These are phyloP conservation scores for Clarias magur DNA, from an alignment of 2,113 vertebrate species.

Conservation along the genomic window DNA sequence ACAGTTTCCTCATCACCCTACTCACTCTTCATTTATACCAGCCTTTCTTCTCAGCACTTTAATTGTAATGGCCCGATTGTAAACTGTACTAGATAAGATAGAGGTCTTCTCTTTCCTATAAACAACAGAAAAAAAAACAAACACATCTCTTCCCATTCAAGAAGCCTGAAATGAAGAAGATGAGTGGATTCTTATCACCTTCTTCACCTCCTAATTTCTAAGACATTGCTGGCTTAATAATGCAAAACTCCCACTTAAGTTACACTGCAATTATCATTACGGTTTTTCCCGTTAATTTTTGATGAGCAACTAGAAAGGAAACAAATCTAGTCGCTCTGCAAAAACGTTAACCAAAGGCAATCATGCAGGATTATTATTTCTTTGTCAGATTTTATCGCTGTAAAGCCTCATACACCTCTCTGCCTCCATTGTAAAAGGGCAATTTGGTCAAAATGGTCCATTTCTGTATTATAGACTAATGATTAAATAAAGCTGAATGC, in stretches of 20 bases:
- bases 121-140: constrained; percentile 24
- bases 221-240: constrained; percentile 66
- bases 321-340: constrained; percentile 53
- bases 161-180: constrained; percentile 44
- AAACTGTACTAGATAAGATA: constrained; percentile 47
- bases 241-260: constrained; percentile 54
- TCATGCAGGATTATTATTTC: constrained; percentile 54
- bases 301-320: constrained; percentile 61
- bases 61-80: constrained; percentile 55
- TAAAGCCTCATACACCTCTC: constrained; percentile 38
- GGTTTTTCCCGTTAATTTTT: constrained; percentile 62
- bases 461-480: neutral
- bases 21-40: constrained; percentile 43
- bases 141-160: constrained; percentile 39
- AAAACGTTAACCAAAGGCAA: constrained; percentile 62
- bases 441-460: constrained; percentile 7
- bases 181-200: constrained; percentile 44
- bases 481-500: neutral
- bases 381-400: constrained; percentile 46
- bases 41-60: constrained; percentile 52
- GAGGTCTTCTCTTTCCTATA: constrained; percentile 45
- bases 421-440: constrained; percentile 17
- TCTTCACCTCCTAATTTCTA: constrained; percentile 52
- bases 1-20: constrained; percentile 49
- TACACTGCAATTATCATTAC: constrained; percentile 64